phyloP scores from a whole-genome alignment of 2,888 invertebrate species.

The Chloroclysta siterata region DNA sequence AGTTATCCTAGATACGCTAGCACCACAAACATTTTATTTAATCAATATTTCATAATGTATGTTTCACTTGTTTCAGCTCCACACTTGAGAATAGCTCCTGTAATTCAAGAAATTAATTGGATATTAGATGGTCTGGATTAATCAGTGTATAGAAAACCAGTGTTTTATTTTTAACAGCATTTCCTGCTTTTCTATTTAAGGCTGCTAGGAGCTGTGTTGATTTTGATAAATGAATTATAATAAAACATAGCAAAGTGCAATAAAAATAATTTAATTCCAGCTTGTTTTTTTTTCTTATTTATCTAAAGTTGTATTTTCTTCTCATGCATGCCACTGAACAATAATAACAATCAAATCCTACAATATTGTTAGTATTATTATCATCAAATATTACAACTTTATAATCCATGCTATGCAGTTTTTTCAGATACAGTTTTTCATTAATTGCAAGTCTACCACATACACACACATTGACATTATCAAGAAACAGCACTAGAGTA shows the following conservation, averaged over 20 bases:
- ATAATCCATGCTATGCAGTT: conserved; percentile 68
- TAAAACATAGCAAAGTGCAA: conserved; percentile 13
- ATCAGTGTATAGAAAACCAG: conserved; percentile 7
- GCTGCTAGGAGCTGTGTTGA: not conserved
- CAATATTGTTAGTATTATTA: conserved; percentile 60
- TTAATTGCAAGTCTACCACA: conserved; percentile 83
- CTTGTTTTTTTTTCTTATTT: conserved; percentile 13
- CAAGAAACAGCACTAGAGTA: conserved; percentile 85
- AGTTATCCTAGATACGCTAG: too few species aligned
- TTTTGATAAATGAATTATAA: not conserved
- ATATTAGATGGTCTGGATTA: conserved; percentile 79
- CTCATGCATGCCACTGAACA: conserved; percentile 84
- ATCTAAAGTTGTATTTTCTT: conserved; percentile 17
- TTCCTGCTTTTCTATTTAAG: not conserved
- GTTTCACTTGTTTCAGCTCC: conserved; percentile 79
- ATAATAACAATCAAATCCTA: conserved; percentile 86
- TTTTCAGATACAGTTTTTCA: conserved; percentile 55
- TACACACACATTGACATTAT: conserved; percentile 86
- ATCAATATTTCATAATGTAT: too few species aligned
- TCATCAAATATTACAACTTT: conserved; percentile 68
- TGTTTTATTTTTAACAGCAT: not conserved
- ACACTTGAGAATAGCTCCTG: conserved; percentile 85
- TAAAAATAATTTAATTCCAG: conserved; percentile 31
- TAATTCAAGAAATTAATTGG: conserved; percentile 83
- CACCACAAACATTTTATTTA: too few species aligned